These are phyloP conservation scores for Chironomus striatipennis DNA, from an alignment of 1,140 invertebrate genomes.

Conservation along the genomic window DNA sequence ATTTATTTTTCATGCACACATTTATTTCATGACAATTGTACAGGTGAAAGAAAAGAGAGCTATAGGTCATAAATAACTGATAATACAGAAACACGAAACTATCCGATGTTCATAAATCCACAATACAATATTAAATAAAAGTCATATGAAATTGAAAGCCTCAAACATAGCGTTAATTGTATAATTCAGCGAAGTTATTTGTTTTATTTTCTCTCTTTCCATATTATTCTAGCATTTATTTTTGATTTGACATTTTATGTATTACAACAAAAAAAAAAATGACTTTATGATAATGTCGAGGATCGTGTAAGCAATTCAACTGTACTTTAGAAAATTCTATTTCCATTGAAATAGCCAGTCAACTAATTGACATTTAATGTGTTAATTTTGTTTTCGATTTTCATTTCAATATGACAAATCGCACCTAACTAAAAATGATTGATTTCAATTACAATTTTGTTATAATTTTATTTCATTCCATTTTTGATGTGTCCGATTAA, in stretches of 20 bases:
- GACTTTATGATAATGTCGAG: not conserved
- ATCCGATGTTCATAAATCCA: slow-evolving; percentile 1
- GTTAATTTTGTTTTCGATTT: slow-evolving; percentile 8
- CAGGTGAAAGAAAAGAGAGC: not conserved
- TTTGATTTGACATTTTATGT: too few relatives aligned
- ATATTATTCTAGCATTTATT: not conserved
- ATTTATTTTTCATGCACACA: not conserved
- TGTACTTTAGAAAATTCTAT: not conserved
- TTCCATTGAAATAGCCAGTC: not conserved
- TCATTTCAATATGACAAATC: slow-evolving; percentile 18
- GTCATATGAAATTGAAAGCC: too few relatives aligned
- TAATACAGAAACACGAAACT: not conserved
- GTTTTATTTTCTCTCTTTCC: not conserved
- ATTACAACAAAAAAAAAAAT: not conserved
- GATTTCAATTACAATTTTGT: not conserved
- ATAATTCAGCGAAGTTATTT: not conserved
- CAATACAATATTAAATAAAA: not conserved
- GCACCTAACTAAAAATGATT: slow-evolving; percentile 1
- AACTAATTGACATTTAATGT: slow-evolving; percentile 20
- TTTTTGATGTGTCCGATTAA: too few relatives aligned
- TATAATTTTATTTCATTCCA: not conserved
- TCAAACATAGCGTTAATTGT: too few relatives aligned
- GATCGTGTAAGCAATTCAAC: not conserved
- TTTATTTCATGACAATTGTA: not conserved
- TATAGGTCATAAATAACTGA: not conserved